Evolutionary conservation across 2,113 vertebrate genomes (phyloP), one percentile per base, ranked within the genome.

Genomic region (Chaetodon trifascialis): DNA sequence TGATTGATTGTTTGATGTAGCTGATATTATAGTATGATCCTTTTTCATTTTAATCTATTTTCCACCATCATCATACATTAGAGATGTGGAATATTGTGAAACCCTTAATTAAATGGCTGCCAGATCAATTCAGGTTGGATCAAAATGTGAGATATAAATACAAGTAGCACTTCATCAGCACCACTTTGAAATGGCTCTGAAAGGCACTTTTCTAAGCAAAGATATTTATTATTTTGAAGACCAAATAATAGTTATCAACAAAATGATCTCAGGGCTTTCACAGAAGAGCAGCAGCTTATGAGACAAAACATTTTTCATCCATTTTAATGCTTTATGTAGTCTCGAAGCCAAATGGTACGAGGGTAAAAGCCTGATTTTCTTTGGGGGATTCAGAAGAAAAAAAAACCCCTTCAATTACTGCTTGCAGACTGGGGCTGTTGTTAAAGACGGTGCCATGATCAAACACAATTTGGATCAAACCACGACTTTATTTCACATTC

Each of bases 381-480:
- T 69, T 83, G 46, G 46, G 80, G 75, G 76, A 70, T 88, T 86
- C 66, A 63, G 47, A 69, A 12, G 30, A 30, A 79, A 78, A 71
- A 76, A 86, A 73, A 38, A n/a, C n/a, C 30, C 0, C 11, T 80
- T 88, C 81, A 83, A 88, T 92, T 89, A 91, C 89, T 81, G 88
- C 91, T 88, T 92, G 87, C 84, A 91, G 82, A 89, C 83, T 88
- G 85, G 71, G 86, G 65, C 82, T 85, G 76, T 85, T 90, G 82
- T 86, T 81, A 85, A 90, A 79, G 76, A 91, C 79, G 63, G 68
- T 87, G 73, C 75, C 85, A 78, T 90, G 92, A 93, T 94, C 91
- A 95, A 93, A 93, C 89, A 91, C 92, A 91, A 94, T 94, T 94
- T 94, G 91, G 88, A 93, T 93, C 90, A 91, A 92, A 89, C 88